Evolutionary conservation across 2,113 vertebrate genomes (phyloP), one percentile per base, ranked within the genome.

Genomic region (Ictidomys tridecemlineatus): DNA sequence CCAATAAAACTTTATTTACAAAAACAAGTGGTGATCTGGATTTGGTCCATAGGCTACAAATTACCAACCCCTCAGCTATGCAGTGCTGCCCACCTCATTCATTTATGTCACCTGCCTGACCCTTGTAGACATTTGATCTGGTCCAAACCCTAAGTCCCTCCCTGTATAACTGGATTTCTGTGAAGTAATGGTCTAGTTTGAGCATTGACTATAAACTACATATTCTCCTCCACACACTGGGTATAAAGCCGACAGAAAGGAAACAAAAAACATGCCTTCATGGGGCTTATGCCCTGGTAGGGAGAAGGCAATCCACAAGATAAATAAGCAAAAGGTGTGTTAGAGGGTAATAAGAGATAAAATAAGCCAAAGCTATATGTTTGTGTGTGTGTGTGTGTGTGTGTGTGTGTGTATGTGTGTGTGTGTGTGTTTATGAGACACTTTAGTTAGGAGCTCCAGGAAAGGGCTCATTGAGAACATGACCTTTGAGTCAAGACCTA

Each of bases 1-100:
- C 65, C 73, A 91, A 22, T 91, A 58, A 91, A 65, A 65, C 78
- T 67, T 80, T 80, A 56, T 58, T 79, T 82, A 73, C 32, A 77
- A 42, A 79, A 78, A 30, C 16, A 84, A 53, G 42, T 17, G 63
- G 53, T 32, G 28, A 56, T 89, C 70, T 93, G 86, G 16, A 32
- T 91, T 70, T 87, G 82, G 51, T 28, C 67, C 48, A 34, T 2
- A 22, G 26, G 28, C 7, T 69, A 17, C 7, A 30, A 30, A 42
- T 86, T 69, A 17, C 72, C n/a, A 53, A 26, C n/a, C 18, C 10
- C 32, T n/a, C 45, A 45, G 10, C 37, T 65, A 1, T 56, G 16
- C 13, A 28, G 2, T 4, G 26, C 86, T 56, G 48, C 17, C 51
- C 20, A 13, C 42, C 79, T 83, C 24, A 34, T 2, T 58, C 61